Evolutionary conservation across 2,113 vertebrate genomes (phyloP).

Genomic region (Balaenoptera acutorostrata): DNA sequence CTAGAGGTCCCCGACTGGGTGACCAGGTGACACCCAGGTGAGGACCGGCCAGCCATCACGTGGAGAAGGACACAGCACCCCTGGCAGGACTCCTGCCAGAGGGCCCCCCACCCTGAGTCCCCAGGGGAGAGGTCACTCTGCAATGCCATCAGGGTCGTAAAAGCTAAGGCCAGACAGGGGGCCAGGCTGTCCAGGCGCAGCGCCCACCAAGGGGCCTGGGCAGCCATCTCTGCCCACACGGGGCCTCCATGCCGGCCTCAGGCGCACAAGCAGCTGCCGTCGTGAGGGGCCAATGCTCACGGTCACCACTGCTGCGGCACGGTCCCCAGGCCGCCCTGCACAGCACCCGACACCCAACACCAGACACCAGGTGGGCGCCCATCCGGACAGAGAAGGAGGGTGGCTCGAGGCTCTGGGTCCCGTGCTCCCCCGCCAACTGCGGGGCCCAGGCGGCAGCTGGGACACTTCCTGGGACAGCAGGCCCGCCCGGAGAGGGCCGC

Average conservation of each 20-base stretch:
- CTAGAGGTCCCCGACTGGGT: accelerated
- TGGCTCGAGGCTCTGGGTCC: background rate
- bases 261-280: background rate
- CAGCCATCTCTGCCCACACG: too few species aligned
- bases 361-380: background rate
- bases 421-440: background rate
- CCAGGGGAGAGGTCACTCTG: background rate
- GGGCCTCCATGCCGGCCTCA: background rate
- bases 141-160: accelerated
- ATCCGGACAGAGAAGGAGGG: background rate
- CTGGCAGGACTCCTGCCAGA: background rate
- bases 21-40: background rate
- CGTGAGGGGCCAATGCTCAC: accelerated
- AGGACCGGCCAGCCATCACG: accelerated
- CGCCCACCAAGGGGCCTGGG: background rate
- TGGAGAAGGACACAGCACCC: background rate
- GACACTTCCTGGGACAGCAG: background rate
- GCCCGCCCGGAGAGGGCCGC: accelerated
- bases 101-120: background rate
- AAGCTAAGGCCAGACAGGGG: background rate
- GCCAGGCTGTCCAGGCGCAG: background rate
- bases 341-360: background rate
- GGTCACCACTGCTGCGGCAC: accelerated
- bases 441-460: background rate
- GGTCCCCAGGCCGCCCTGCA: background rate